Percentiles rank a stretch among this genome's conserved stretches.
These are phyloP conservation scores for Cochlearius cochlearius DNA, from an alignment of 2,113 vertebrate genomes.

Conservation along the genomic window DNA sequence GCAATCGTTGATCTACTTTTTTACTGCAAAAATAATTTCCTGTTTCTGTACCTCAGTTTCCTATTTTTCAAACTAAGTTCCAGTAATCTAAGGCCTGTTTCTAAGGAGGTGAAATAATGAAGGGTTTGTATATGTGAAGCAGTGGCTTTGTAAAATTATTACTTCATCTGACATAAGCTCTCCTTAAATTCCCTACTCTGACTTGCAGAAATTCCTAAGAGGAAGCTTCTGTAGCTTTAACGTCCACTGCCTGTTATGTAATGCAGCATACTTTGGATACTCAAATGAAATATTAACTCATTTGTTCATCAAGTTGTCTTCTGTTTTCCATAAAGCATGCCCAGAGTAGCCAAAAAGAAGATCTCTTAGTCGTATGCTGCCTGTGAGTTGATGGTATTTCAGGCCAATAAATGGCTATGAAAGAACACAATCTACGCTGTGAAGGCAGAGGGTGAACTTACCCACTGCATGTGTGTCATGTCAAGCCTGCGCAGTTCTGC, in stretches of 20 bases:
- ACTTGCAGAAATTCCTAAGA: not conserved
- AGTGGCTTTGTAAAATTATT: not conserved
- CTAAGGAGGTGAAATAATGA: not conserved
- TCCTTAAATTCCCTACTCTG: not conserved
- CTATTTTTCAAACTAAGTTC: not conserved
- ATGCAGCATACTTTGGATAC: not conserved
- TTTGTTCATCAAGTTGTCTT: not conserved
- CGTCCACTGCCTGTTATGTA: not conserved
- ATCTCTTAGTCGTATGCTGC: not conserved
- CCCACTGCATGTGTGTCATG: rapidly evolving
- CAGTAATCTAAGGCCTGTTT: not conserved
- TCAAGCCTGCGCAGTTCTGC: not conserved
- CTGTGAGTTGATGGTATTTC: not conserved
- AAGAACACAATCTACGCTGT: not conserved
- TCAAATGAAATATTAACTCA: not conserved
- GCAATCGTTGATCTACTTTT: not conserved
- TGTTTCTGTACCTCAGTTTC: not conserved
- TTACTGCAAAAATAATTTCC: not conserved
- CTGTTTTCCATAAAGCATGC: not conserved
- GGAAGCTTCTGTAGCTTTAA: not conserved
- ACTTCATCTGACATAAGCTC: not conserved
- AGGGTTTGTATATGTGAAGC: not conserved
- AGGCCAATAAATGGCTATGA: not conserved
- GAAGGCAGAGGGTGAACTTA: not conserved
- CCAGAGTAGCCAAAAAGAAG: not conserved